A percentile compares a stretch with the other conserved stretches of the same genome.
Evolutionary conservation across 2,113 vertebrate genomes (phyloP).

Genomic region (Melanerpes formicivorus): DNA sequence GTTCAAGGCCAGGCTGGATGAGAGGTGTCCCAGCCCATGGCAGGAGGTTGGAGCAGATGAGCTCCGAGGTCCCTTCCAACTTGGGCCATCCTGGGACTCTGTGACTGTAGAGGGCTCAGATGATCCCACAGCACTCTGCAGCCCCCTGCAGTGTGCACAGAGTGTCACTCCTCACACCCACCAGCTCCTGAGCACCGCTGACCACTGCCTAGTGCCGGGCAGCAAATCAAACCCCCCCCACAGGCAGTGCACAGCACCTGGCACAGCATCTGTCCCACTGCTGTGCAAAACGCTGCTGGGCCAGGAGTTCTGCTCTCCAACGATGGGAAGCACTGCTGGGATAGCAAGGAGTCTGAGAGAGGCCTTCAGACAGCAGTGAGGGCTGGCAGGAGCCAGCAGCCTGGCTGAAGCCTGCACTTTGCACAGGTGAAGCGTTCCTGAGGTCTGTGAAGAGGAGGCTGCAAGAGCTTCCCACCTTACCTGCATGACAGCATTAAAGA

Average conservation of each 20-base stretch:
- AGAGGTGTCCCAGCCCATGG: too few species aligned
- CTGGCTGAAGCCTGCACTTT: not conserved
- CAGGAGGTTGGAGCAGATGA: too few species aligned
- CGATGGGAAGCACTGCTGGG: not conserved
- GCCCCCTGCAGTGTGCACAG: not conserved
- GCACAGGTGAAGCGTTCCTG: not conserved
- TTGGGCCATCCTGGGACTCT: too few species aligned
- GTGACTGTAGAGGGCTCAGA: not conserved
- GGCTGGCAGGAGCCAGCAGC: not conserved
- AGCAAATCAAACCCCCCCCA: slow-evolving; percentile 46
- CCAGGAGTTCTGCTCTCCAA: not conserved
- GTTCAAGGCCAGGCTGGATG: too few species aligned
- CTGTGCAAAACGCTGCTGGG: slow-evolving; percentile 4
- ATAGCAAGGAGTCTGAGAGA: not conserved
- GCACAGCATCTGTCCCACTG: slow-evolving; percentile 17
- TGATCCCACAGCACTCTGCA: not conserved
- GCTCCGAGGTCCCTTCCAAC: too few species aligned
- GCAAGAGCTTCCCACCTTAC: slow-evolving; percentile 70
- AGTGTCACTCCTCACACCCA: not conserved
- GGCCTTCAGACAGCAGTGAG: not conserved
- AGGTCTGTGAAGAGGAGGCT: not conserved
- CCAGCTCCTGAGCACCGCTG: slow-evolving; percentile 6
- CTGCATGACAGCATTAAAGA: slow-evolving; percentile 99
- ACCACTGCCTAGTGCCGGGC: slow-evolving; percentile 1
- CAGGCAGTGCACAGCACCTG: not conserved